A percentile compares a stretch with the other conserved stretches of the same genome.
Evolutionary conservation across 2,797 vertebrate species (phyloP).

Genomic region (Melanotaenia trifasciata): DNA sequence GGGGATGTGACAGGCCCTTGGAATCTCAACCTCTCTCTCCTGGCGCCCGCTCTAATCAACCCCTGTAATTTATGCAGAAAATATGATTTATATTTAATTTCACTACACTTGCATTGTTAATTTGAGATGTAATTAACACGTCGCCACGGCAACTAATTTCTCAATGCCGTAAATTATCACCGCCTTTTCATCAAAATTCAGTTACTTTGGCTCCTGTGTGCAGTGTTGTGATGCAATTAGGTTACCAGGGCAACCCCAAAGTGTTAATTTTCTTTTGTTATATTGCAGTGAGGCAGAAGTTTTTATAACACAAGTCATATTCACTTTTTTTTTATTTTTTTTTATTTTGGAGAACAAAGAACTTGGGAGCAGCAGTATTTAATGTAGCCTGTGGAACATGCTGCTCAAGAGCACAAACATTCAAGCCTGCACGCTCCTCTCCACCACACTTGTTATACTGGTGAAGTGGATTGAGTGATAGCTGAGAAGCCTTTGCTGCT

Average conservation of each 20-base stretch:
- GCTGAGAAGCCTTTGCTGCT: conserved; percentile 57
- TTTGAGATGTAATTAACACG: conserved; percentile 99
- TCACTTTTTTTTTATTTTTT: conserved; percentile 76
- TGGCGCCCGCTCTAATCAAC: conserved; percentile 99
- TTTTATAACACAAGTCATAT: conserved; percentile 88
- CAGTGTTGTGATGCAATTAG: conserved; percentile 99
- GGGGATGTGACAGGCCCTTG: conserved; percentile 94
- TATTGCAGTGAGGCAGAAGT: conserved; percentile 95
- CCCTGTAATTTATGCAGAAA: conserved; percentile 99
- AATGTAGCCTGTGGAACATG: conserved; percentile 40
- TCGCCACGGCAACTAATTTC: conserved; percentile 99
- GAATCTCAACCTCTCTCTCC: conserved; percentile 99
- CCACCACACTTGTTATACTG: conserved; percentile 48
- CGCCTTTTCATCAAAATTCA: conserved; percentile 99
- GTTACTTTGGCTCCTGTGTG: conserved; percentile 99
- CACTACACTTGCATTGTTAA: conserved; percentile 99
- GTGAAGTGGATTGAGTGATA: conserved; percentile 68
- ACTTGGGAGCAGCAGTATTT: conserved; percentile 36
- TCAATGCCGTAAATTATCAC: conserved; percentile 99
- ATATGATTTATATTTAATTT: conserved; percentile 99
- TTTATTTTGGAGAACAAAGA: conserved; percentile 73
- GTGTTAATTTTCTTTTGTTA: conserved; percentile 99
- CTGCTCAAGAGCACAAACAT: conserved; percentile 45
- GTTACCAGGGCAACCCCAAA: conserved; percentile 99
- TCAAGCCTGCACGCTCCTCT: conserved; percentile 37